phyloP scores from a whole-genome alignment of 2,797 vertebrate genomes.

The Picus viridis region DNA sequence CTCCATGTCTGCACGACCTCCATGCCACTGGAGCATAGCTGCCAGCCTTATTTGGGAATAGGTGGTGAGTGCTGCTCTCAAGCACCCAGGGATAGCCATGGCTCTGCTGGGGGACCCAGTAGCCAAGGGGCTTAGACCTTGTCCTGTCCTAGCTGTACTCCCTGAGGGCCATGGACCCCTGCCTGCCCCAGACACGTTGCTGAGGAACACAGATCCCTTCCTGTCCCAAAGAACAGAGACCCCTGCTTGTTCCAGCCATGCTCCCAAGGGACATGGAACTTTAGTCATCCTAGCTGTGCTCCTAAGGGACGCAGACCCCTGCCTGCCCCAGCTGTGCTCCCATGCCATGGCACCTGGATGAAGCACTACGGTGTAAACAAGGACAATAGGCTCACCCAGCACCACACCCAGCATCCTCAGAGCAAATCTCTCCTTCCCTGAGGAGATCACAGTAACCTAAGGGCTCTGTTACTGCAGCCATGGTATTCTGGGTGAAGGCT shows the following conservation, averaged over 20 bases:
- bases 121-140: neutral
- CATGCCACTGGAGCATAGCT: rapidly evolving
- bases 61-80: rapidly evolving
- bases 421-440: neutral
- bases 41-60: rapidly evolving
- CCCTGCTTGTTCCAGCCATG: neutral
- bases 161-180: neutral
- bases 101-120: neutral
- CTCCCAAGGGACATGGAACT: neutral
- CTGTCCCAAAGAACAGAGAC: neutral
- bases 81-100: rapidly evolving
- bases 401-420: neutral
- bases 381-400: rapidly evolving
- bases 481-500: neutral
- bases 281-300: rapidly evolving
- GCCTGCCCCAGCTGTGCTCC: neutral
- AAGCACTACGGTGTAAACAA: rapidly evolving
- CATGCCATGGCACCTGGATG: rapidly evolving
- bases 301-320: neutral
- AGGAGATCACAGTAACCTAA: neutral
- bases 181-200: neutral
- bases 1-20: rapidly evolving
- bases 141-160: neutral
- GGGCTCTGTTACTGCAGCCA: neutral
- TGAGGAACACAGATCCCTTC: neutral